These are phyloP conservation scores for Cranoglanis bouderius DNA, from an alignment of 2,113 vertebrate genomes.

Conservation along the genomic window DNA sequence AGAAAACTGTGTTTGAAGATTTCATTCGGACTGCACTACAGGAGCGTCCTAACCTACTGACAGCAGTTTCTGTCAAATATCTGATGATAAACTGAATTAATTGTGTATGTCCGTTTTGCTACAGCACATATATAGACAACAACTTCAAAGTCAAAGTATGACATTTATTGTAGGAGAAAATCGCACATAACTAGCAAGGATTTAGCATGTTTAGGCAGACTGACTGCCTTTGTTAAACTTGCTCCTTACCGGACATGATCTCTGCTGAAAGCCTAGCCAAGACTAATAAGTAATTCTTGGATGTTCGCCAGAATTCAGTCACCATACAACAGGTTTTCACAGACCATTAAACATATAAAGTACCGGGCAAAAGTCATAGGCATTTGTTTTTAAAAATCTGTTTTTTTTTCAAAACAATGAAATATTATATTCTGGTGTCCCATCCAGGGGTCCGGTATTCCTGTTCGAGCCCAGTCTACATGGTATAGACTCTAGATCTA, in stretches of 20 bases:
- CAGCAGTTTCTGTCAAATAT: background rate
- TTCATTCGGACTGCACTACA: background rate
- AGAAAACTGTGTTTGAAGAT: background rate
- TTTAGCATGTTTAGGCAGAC: background rate
- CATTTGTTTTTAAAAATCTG: background rate
- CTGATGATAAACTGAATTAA: background rate
- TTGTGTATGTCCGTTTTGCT: background rate
- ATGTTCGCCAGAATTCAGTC: background rate
- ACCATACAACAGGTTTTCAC: background rate
- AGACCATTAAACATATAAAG: background rate
- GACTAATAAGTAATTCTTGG: background rate
- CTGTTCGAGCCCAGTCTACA: background rate
- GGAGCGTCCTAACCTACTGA: background rate
- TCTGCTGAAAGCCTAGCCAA: background rate
- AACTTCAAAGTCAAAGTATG: background rate
- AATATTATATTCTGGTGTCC: background rate
- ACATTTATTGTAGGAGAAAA: background rate
- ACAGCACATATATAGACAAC: background rate
- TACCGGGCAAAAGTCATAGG: background rate
- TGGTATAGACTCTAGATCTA: background rate
- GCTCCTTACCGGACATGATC: background rate
- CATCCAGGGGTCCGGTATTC: background rate
- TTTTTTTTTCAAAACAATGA: background rate
- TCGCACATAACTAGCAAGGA: background rate
- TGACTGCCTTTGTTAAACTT: background rate